Conservation (phyloP, 2,888 invertebrate species). For the Mimachlamys varia region DNA sequence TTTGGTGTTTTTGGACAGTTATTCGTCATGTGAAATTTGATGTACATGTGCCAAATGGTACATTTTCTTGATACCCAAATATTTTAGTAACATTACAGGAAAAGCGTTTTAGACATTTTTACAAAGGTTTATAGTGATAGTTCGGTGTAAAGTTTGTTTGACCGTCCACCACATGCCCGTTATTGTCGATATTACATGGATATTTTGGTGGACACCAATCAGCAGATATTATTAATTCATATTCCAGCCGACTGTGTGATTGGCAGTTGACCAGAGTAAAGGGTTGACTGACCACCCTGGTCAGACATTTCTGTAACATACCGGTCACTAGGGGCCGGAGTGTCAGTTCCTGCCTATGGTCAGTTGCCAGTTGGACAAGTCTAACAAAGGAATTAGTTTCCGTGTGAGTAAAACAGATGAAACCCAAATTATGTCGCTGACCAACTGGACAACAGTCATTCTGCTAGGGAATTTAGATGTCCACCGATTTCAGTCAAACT, state of each 20-base stretch:
- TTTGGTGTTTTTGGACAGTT: no score
- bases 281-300: neutral
- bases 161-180: no score
- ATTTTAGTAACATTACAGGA: no score
- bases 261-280: neutral
- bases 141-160: no score
- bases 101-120: no score
- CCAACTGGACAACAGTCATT: neutral
- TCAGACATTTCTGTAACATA: neutral
- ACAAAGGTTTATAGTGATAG: no score
- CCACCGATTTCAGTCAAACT: neutral
- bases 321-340: neutral
- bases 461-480: neutral
- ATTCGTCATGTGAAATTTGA: no score
- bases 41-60: no score
- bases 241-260: neutral
- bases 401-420: neutral
- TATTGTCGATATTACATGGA: neutral
- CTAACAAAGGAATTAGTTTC: slow-evolving; percentile 26
- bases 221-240: neutral
- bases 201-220: neutral
- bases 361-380: neutral
- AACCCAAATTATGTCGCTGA: neutral
- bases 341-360: slow-evolving; percentile 15
- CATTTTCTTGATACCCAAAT: no score